Conservation (phyloP, 2,888 invertebrate species). For the Sminthurinus aureus region DNA sequence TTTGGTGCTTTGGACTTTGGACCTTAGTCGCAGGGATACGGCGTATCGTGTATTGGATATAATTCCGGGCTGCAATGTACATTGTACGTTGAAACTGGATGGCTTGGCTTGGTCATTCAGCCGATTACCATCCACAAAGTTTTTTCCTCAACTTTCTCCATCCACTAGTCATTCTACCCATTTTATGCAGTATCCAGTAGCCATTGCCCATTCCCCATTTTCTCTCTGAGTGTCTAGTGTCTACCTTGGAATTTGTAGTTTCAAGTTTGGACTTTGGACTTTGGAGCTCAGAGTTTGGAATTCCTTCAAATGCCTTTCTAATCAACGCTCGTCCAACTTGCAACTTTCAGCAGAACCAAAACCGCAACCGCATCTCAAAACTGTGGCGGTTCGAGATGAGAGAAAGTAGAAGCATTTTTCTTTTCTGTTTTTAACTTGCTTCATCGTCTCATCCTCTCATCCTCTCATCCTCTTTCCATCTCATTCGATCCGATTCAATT, state of each 20-base stretch:
- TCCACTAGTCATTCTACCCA: background rate
- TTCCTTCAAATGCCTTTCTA: constrained; percentile 39
- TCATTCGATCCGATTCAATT: too few species aligned
- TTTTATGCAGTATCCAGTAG: constrained; percentile 3
- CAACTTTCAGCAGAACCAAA: constrained; percentile 22
- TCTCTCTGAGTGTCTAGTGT: background rate
- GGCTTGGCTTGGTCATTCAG: background rate
- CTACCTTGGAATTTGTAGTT: background rate
- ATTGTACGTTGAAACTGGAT: background rate
- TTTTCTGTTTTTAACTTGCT: constrained; percentile 6
- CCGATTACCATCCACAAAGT: background rate
- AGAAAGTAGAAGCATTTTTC: background rate
- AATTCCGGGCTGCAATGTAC: background rate
- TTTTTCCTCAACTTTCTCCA: constrained; percentile 10
- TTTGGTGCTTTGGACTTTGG: too few species aligned
- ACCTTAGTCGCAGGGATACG: too few species aligned
- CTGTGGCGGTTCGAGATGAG: too few species aligned
- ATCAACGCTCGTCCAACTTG: constrained; percentile 41
- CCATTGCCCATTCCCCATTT: background rate
- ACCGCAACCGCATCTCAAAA: background rate
- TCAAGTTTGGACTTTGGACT: too few species aligned
- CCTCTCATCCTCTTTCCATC: background rate
- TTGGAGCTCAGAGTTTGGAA: too few species aligned
- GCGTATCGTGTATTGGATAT: too few species aligned
- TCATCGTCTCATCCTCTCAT: too few species aligned